Evolutionary conservation across 2,888 invertebrate species (phyloP).

Genomic region (Chrysomela aeneicollis): DNA sequence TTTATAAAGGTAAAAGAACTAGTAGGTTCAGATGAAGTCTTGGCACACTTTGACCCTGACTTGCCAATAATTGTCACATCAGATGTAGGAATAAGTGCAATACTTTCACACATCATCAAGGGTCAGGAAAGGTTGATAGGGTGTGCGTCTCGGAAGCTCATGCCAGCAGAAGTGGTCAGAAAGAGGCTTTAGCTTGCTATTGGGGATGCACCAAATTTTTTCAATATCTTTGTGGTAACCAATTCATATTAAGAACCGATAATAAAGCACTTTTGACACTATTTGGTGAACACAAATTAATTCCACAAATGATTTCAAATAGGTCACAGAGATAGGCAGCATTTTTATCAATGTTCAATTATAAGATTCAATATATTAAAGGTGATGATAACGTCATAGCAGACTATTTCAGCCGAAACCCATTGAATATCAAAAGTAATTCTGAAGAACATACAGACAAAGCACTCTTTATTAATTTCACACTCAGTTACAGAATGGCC

Average conservation of each 20-base stretch:
- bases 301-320: neutral
- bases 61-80: conserved; percentile 23
- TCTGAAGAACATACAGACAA: too few relatives aligned
- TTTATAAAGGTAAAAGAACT: conserved; percentile 28
- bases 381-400: neutral
- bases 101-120: conserved; percentile 13
- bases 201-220: conserved; percentile 11
- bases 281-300: neutral
- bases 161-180: conserved; percentile 18
- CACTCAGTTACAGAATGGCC: conserved; percentile 1
- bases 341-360: too few relatives aligned
- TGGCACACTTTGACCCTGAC: conserved; percentile 29
- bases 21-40: conserved; percentile 16
- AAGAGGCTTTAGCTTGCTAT: conserved; percentile 10
- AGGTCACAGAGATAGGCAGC: conserved; percentile 4
- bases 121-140: conserved; percentile 18
- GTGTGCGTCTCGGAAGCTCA: conserved; percentile 25
- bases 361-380: conserved; percentile 13
- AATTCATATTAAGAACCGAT: conserved; percentile 13
- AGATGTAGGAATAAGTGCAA: conserved; percentile 19
- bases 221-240: conserved; percentile 5
- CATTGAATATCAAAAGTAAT: neutral
- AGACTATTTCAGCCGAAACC: neutral
- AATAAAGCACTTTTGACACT: conserved; percentile 5
- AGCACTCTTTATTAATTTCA: conserved; percentile 11